Evolutionary conservation across 1,140 invertebrate species (phyloP), one percentile per base, ranked within the genome.

Genomic region (Stenopsyche tienmushanensis): DNA sequence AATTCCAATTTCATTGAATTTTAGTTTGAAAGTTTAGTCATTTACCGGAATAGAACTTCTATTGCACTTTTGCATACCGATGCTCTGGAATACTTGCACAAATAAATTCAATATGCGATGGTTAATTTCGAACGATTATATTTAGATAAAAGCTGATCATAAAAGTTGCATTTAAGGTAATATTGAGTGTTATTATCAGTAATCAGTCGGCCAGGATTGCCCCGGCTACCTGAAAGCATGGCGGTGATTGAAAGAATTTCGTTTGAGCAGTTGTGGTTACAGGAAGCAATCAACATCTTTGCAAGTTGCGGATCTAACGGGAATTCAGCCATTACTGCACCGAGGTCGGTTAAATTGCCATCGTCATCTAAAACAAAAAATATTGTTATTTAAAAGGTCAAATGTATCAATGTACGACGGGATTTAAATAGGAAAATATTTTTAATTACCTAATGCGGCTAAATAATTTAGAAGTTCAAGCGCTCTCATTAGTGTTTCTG

Each of bases 311-410:
- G 98, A 85, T 99, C 98, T 3, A 99, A 80, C 0, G 98, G 98
- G 75, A 99, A 99, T 82, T 99, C 98, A 0, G 98, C 97, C 98
- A 99, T 99, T 65, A 99, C 91, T 0, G 96, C 94, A n/a, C 96
- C 96, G 39, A 97, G 80, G 76, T 97, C 93, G 0, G 96, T 98
- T 47, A 98, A 80, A 77, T 97, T 96, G 50, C 96, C 92, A 78
- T 98, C 96, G 78, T 99, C 98, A 73, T 99, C 97, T 68, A 73
- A 0, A 71, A 76, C 59, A 25, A 55, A 55, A 17, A 47, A 47
- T 17, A n/a, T n/a, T 39, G 7, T n/a, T 7, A 17, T 47, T 9
- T 47, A 17, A 7, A 17, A 9, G 8, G 7, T 17, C 8, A 24
- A 54, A 54, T 54, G 7, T 18, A 25, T 3, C 13, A 20, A 41